A percentile compares a stretch with the other conserved stretches of the same genome.
phyloP scores from a whole-genome alignment of 2,113 vertebrate species.

The Odontophorus gujanensis region DNA sequence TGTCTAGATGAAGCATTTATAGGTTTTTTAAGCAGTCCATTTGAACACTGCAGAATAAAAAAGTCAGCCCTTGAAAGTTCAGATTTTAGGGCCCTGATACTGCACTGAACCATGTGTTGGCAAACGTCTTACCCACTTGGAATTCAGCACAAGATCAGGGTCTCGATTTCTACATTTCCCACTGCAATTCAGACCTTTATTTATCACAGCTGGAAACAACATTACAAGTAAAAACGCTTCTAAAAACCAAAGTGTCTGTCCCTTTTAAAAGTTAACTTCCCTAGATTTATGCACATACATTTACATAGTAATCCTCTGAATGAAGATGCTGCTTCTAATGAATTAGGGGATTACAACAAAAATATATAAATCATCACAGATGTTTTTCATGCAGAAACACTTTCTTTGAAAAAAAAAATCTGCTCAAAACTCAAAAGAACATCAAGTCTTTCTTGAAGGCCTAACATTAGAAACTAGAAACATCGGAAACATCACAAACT shows the following conservation, averaged over 20 bases:
- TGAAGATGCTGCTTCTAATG: not conserved
- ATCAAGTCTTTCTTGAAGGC: not conserved
- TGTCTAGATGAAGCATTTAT: conserved; percentile 71
- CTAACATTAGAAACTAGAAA: not conserved
- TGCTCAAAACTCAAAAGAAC: not conserved
- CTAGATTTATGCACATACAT: conserved; percentile 57
- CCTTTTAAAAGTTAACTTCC: conserved; percentile 57
- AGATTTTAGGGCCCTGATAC: conserved; percentile 43
- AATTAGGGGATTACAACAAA: conserved; percentile 46
- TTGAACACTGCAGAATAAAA: conserved; percentile 53
- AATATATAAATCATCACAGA: conserved; percentile 47
- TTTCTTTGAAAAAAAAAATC: not conserved
- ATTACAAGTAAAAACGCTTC: conserved; percentile 43
- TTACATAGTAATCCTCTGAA: conserved; percentile 55
- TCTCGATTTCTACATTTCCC: conserved; percentile 1
- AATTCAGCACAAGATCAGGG: conserved; percentile 19
- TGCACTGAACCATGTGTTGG: not conserved
- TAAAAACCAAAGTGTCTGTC: conserved; percentile 18
- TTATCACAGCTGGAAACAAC: conserved; percentile 51
- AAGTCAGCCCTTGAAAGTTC: not conserved
- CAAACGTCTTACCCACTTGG: conserved; percentile 30
- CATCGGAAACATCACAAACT: not conserved
- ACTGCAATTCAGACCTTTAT: conserved; percentile 45
- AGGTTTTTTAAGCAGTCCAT: conserved; percentile 59
- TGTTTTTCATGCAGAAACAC: conserved; percentile 18